A percentile compares a stretch with the other conserved stretches of the same genome.
Conservation (phyloP, 2,113 vertebrate species). For the Mus musculus region DNA sequence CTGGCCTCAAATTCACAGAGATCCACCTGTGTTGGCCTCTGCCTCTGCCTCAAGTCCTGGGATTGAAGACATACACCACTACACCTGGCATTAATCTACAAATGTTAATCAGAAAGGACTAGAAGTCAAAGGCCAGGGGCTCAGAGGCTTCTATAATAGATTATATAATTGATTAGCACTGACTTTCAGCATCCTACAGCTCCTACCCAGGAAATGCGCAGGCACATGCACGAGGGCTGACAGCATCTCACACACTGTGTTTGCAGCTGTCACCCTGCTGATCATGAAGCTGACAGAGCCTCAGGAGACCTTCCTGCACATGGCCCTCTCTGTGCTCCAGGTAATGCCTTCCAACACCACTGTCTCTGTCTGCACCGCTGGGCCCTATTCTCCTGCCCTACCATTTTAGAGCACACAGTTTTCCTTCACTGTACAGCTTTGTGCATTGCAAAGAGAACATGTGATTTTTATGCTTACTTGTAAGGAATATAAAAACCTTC, state of each 20-base stretch:
- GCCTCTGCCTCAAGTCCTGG: not conserved
- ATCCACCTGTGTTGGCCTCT: not conserved
- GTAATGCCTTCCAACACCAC: conserved; percentile 79
- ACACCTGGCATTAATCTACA: not conserved
- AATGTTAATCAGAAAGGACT: conserved; percentile 36
- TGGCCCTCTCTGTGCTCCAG: conserved; percentile 88
- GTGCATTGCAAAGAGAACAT: conserved; percentile 37
- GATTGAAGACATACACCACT: not conserved
- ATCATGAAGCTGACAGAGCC: conserved; percentile 83
- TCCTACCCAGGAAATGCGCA: not conserved
- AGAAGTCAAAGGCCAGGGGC: conserved; percentile 24
- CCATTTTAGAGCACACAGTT: not conserved
- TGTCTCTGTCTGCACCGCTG: not conserved
- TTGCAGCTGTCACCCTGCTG: conserved; percentile 86
- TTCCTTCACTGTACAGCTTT: not conserved
- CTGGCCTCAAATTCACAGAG: not conserved
- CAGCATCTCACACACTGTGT: conserved; percentile 40
- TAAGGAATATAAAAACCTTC: not conserved
- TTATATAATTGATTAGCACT: not conserved
- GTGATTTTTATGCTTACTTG: conserved; percentile 29
- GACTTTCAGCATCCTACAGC: not conserved
- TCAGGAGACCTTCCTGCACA: conserved; percentile 80
- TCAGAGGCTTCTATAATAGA: conserved; percentile 1
- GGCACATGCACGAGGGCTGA: not conserved
- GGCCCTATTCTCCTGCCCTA: not conserved